These are phyloP conservation scores for Centropristis striata DNA, from an alignment of 2,113 vertebrate species.

Conservation along the genomic window DNA sequence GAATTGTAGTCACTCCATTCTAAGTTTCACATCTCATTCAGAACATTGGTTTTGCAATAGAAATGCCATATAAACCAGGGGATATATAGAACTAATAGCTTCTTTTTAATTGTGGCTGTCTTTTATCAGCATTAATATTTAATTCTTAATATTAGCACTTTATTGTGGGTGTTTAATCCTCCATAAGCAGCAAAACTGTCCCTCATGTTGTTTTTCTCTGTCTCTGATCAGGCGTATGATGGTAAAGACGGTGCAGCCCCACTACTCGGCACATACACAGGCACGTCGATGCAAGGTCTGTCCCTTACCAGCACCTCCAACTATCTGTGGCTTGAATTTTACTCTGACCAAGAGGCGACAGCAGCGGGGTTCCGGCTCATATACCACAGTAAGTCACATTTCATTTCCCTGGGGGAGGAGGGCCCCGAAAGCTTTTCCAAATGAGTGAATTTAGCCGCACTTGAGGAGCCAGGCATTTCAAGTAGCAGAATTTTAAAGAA, in stretches of 20 bases:
- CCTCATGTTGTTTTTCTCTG: constrained; percentile 15
- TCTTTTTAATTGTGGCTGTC: constrained; percentile 28
- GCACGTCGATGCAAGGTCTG: constrained; percentile 90
- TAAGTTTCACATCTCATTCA: constrained; percentile 31
- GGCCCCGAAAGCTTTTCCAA: constrained; percentile 62
- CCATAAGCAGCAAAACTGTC: not conserved
- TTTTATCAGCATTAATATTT: constrained; percentile 46
- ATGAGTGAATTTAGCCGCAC: constrained; percentile 60
- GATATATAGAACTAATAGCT: constrained; percentile 29
- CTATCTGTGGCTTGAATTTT: constrained; percentile 96
- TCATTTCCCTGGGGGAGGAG: constrained; percentile 45
- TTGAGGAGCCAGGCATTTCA: constrained; percentile 57
- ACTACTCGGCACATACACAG: constrained; percentile 90
- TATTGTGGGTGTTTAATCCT: constrained; percentile 1
- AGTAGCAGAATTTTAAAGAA: constrained; percentile 68
- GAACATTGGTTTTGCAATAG: constrained; percentile 40
- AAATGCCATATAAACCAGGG: constrained; percentile 30
- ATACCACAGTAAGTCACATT: constrained; percentile 92
- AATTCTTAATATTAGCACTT: constrained; percentile 37
- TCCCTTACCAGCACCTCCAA: constrained; percentile 95
- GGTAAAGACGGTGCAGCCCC: constrained; percentile 92
- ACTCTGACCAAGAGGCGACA: constrained; percentile 91
- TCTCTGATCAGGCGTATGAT: constrained; percentile 91
- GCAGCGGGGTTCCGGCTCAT: constrained; percentile 94
- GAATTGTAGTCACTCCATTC: constrained; percentile 19